Base-by-base conservation (phyloP, 2,797 vertebrate genomes). In the Enteromius radiatus region DNA sequence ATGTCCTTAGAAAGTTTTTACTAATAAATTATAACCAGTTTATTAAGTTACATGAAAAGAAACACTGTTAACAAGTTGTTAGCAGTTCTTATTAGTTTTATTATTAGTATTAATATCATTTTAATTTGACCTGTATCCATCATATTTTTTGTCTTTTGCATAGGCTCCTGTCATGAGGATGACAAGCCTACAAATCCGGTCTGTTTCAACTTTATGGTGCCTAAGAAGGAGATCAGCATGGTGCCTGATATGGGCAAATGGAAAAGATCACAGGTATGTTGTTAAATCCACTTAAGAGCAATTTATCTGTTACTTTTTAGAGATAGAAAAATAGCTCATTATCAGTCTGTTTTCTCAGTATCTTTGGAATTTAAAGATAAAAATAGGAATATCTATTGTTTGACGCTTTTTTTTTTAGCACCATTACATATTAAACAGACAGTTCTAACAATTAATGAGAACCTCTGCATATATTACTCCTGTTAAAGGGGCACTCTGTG, bases 211-310 rank as follows among this genome's bases (percentile, higher is more conserved):
- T 99, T 96, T 89, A 94, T 96, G 91, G 87, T 98, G 70, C 98
- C 98, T 26, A 97, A 93, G 90, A 99, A 98, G 88, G 98, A 99
- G 91, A 99, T 99, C 90, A 96, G 95, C 78, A 95, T 96, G 90
- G 96, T 98, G 59, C 93, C 96, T 0, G 97, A 99, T 90, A 99
- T 99, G 98, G 95, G 93, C 82, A 99, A 99, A 88, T 99, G 98
- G 98, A 99, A 97, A 80, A 92, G 96, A 11, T 99, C 98, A 65
- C 97, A 98, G 94, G 93, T 97, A 76, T n/a, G 80, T 41, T 38
- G 43, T 17, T 19, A n/a, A 56, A 41, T 21, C 23, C 31, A 43
- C 11, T 63, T 26, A 43, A 70, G 10, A 36, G 14, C 19, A 59
- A 11, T 54, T 79, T 28, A 52, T 69, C 33, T 61, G 11, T 52